Evolutionary conservation across 2,797 vertebrate species (phyloP).

Genomic region (Loris lydekkerianus): DNA sequence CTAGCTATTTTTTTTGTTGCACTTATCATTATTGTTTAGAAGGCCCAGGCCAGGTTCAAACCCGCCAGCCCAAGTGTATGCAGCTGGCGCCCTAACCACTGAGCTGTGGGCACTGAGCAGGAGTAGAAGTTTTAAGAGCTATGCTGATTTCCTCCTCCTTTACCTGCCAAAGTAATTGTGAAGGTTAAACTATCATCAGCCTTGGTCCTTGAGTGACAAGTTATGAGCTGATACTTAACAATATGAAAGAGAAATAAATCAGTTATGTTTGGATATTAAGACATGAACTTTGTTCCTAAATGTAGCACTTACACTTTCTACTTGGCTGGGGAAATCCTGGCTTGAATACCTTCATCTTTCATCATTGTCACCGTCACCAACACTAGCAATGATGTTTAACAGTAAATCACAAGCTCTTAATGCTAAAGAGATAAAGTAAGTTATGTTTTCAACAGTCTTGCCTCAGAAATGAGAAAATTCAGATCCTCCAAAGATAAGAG

Average conservation of each 20-base stretch:
- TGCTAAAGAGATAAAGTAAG: background rate
- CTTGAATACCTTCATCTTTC: background rate
- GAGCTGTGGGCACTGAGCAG: no score
- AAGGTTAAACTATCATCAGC: background rate
- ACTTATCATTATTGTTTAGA: no score
- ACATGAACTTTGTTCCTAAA: background rate
- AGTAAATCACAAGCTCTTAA: conserved; percentile 14
- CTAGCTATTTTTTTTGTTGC: no score
- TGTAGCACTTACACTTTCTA: background rate
- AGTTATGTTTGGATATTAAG: background rate
- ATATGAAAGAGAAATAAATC: background rate
- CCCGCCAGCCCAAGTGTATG: no score
- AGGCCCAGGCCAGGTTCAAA: no score
- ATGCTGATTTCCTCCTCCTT: background rate
- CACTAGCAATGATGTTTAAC: background rate
- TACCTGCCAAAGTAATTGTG: background rate
- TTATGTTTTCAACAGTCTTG: background rate
- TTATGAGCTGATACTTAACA: background rate
- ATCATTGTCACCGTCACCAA: background rate
- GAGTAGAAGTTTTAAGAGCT: background rate
- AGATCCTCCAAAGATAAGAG: background rate
- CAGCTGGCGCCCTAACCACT: no score
- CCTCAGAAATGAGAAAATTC: conserved; percentile 51
- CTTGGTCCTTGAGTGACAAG: background rate
- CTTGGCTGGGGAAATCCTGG: background rate